These are phyloP conservation scores for Kobus ellipsiprymnus DNA, from an alignment of 2,113 vertebrate species.

Conservation along the genomic window DNA sequence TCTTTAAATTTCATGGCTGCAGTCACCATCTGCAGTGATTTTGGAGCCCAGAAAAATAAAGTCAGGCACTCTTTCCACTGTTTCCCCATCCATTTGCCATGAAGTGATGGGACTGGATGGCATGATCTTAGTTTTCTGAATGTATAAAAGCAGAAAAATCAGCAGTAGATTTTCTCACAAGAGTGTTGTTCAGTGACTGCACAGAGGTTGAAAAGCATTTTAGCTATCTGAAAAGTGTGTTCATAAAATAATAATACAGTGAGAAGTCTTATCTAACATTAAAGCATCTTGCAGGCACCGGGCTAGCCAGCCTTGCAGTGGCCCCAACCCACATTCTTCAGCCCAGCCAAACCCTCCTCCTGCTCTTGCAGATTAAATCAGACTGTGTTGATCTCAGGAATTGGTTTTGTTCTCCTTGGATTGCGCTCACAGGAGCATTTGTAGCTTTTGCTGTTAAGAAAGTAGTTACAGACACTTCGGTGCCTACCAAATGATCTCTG, in stretches of 20 bases:
- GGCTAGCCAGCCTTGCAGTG: no score
- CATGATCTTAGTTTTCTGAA: no score
- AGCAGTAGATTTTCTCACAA: background rate
- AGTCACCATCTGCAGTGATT: no score
- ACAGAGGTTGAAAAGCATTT: background rate
- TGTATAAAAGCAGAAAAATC: background rate
- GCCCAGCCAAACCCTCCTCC: rapidly evolving
- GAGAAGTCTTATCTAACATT: background rate
- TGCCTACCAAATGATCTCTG: background rate
- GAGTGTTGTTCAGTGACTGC: background rate
- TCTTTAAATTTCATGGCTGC: no score
- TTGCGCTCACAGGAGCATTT: background rate
- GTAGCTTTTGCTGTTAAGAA: background rate
- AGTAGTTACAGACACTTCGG: background rate
- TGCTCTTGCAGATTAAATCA: background rate
- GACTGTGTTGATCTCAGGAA: background rate
- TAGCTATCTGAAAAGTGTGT: conserved; percentile 17
- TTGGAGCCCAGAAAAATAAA: no score
- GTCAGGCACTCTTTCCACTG: no score
- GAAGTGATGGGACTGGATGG: no score
- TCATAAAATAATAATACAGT: conserved; percentile 26
- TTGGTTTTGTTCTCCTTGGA: background rate
- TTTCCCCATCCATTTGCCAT: no score
- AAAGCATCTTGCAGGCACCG: background rate
- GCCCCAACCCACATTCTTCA: rapidly evolving